Evolutionary conservation across 2,888 invertebrate genomes (phyloP).

Genomic region (Pterostichus madidus): DNA sequence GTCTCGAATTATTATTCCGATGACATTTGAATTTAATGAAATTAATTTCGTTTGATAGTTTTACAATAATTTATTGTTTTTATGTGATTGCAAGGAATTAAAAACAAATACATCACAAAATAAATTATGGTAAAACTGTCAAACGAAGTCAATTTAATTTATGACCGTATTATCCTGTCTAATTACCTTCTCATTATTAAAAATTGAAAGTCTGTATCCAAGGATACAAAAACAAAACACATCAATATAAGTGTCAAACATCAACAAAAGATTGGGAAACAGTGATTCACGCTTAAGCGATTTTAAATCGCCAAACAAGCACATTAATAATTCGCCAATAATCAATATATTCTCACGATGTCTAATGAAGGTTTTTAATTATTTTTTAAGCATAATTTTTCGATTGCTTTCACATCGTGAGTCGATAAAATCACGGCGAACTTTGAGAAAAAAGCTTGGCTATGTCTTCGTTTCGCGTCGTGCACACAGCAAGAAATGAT

Average conservation of each 20-base stretch:
- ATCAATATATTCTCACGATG: constrained; percentile 41
- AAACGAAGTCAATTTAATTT: no score
- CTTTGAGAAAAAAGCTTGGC: constrained; percentile 21
- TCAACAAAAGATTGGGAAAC: constrained; percentile 1
- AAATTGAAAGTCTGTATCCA: neutral
- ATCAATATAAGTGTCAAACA: neutral
- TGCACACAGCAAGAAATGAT: neutral
- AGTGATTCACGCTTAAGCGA: neutral
- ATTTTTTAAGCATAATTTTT: constrained; percentile 35
- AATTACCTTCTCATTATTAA: no score
- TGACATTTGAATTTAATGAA: no score
- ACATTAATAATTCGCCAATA: constrained; percentile 10
- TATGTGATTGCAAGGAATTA: no score
- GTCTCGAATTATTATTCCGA: no score
- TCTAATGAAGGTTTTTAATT: constrained; percentile 40
- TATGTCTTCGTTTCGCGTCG: constrained; percentile 16
- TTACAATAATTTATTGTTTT: no score
- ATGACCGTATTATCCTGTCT: no score
- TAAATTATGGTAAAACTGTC: no score
- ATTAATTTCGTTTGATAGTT: no score
- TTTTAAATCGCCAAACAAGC: neutral
- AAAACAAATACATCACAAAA: no score
- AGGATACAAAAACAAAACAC: neutral
- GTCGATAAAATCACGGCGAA: constrained; percentile 14
- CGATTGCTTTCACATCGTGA: constrained; percentile 36